phyloP scores from a whole-genome alignment of 35 echinoderm and acorn worm species.

The Apostichopus parvimensis region DNA sequence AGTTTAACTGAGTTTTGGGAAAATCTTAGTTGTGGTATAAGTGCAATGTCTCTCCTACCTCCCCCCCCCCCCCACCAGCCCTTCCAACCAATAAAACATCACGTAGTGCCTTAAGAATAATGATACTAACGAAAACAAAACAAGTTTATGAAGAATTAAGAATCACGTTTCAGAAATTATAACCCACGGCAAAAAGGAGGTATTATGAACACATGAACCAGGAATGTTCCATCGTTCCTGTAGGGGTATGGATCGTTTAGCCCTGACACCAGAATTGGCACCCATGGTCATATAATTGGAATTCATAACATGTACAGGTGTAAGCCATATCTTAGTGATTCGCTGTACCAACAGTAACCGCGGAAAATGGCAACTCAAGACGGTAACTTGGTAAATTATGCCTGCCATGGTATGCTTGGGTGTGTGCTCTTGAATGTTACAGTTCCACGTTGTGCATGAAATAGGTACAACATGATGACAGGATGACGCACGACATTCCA shows the following conservation, averaged over 20 bases:
- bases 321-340: background rate
- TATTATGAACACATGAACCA: background rate
- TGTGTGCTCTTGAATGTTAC: too few species aligned
- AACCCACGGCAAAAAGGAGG: background rate
- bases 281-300: slow-evolving; percentile 22
- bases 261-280: slow-evolving; percentile 19
- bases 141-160: too few species aligned
- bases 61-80: background rate
- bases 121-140: too few species aligned
- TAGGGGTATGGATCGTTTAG: background rate
- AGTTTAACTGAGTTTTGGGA: too few species aligned
- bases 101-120: too few species aligned
- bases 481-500: background rate
- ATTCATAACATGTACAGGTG: slow-evolving; percentile 20
- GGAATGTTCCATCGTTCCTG: slow-evolving; percentile 9
- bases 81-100: background rate
- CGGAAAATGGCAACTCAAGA: too few species aligned
- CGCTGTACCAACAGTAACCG: too few species aligned
- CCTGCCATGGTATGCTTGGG: too few species aligned
- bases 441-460: too few species aligned
- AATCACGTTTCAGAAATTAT: too few species aligned
- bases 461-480: background rate
- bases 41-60: background rate
- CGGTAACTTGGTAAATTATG: too few species aligned
- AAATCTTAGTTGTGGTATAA: too few species aligned